These are phyloP conservation scores for Venusia cambrica DNA, from an alignment of 2,888 invertebrate species.

Conservation along the genomic window DNA sequence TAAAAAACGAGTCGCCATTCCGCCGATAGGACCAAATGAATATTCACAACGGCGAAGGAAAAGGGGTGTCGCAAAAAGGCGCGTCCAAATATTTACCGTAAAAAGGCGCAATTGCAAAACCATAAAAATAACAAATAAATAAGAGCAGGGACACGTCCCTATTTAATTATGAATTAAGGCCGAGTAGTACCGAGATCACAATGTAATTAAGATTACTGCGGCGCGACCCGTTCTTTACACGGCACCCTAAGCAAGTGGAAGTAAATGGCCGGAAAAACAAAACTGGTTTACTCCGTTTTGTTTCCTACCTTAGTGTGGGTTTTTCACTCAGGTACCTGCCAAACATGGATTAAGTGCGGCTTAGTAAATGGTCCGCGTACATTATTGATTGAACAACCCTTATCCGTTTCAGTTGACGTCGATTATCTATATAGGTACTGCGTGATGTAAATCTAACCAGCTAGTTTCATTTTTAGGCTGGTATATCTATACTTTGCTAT, in stretches of 20 bases:
- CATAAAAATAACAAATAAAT: conserved; percentile 76
- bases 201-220: conserved; percentile 79
- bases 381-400: too few species aligned
- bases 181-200: conserved; percentile 77
- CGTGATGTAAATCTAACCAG: too few species aligned
- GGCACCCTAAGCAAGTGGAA: conserved; percentile 56
- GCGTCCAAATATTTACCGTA: conserved; percentile 56
- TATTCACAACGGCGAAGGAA: conserved; percentile 70
- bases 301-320: conserved; percentile 23
- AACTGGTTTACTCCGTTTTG: conserved; percentile 50
- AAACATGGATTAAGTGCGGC: conserved; percentile 13
- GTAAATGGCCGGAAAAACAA: conserved; percentile 62
- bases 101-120: conserved; percentile 65
- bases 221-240: conserved; percentile 65
- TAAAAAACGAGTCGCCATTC: conserved; percentile 66
- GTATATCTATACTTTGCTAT: too few species aligned
- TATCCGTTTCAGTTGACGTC: too few species aligned
- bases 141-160: conserved; percentile 69
- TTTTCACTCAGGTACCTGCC: conserved; percentile 22
- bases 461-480: too few species aligned
- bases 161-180: conserved; percentile 80
- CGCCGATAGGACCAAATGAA: conserved; percentile 73
- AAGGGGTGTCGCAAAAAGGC: conserved; percentile 66
- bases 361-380: too few species aligned
- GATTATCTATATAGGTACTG: too few species aligned